Evolutionary conservation across 2,113 vertebrate species (phyloP).

Genomic region (Nycticebus coucang): DNA sequence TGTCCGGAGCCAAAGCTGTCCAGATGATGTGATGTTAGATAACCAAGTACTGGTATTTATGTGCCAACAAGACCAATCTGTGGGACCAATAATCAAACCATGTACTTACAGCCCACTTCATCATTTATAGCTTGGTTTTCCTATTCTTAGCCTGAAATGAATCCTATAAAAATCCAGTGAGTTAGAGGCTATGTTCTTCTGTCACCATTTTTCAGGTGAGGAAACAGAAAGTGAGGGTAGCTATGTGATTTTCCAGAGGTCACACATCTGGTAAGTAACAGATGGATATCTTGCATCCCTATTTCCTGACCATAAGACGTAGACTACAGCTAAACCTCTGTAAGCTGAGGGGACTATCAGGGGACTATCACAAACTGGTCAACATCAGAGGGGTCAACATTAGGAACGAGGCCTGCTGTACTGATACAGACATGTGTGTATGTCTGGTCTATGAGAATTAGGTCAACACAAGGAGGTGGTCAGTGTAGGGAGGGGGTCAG

Average conservation of each 20-base stretch:
- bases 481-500: too few relatives aligned
- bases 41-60: slow-evolving; percentile 76
- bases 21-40: slow-evolving; percentile 80
- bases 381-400: too few relatives aligned
- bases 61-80: slow-evolving; percentile 29
- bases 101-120: slow-evolving; percentile 56
- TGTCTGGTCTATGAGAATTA: too few relatives aligned
- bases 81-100: slow-evolving; percentile 4
- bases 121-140: slow-evolving; percentile 63
- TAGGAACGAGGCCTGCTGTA: too few relatives aligned
- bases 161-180: slow-evolving; percentile 38
- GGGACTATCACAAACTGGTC: too few relatives aligned
- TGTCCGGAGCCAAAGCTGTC: slow-evolving; percentile 79
- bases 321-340: too few relatives aligned
- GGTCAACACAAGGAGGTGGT: too few relatives aligned
- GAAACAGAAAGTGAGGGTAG: not conserved
- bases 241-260: not conserved
- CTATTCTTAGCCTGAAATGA: slow-evolving; percentile 30
- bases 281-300: not conserved
- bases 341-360: too few relatives aligned
- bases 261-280: not conserved
- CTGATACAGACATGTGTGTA: too few relatives aligned
- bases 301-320: not conserved
- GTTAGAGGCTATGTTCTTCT: not conserved
- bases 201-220: not conserved